Evolutionary conservation across 2,888 invertebrate species (phyloP), one percentile per base, ranked within the genome.

Genomic region (Aelia acuminata): DNA sequence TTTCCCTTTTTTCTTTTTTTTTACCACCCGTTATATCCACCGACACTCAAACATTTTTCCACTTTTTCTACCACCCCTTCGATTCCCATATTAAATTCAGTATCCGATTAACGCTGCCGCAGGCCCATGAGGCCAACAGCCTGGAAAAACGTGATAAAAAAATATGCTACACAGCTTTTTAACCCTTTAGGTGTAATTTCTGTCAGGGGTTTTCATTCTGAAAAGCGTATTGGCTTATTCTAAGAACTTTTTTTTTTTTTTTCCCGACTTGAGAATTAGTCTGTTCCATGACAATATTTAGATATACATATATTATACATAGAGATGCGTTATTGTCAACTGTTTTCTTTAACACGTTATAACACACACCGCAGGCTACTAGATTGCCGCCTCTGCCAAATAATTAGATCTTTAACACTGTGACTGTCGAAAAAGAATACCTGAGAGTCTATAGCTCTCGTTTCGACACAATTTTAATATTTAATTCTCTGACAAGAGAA

Each of bases 1-100:
- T 50, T 85, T 35, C 39, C 47, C 10, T 35, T 50, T 35, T 49
- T 31, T 35, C 35, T 49, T 50, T 35, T 50, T 50, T 50, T 22
- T 26, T 47, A 48, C 84, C 84, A 43, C 43, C 15, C 47, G 49
- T 48, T 84, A 48, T 85, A 35, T 85, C 35, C 35, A 49, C 50
- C 85, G 50, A 31, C 50, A 50, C 50, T 85, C 85, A 50, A 35
- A 75, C 35, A 50, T 85, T 85, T 85, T 85, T 85, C 48, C 85
- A 48, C 49, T 85, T 85, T 85, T 50, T 49, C 75, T 75, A 75
- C 75, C 49, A 48, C 85, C 85, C 85, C 85, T 85, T 85, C 85
- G 85, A 85, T 85, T 85, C 85, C 49, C 85, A 85, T 85, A 85
- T 85, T 85, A 85, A 85, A 85, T 85, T 85, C 85, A 85, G 85